These are phyloP conservation scores for Pipistrellus kuhlii DNA, from an alignment of 2,797 vertebrate genomes.

Conservation along the genomic window DNA sequence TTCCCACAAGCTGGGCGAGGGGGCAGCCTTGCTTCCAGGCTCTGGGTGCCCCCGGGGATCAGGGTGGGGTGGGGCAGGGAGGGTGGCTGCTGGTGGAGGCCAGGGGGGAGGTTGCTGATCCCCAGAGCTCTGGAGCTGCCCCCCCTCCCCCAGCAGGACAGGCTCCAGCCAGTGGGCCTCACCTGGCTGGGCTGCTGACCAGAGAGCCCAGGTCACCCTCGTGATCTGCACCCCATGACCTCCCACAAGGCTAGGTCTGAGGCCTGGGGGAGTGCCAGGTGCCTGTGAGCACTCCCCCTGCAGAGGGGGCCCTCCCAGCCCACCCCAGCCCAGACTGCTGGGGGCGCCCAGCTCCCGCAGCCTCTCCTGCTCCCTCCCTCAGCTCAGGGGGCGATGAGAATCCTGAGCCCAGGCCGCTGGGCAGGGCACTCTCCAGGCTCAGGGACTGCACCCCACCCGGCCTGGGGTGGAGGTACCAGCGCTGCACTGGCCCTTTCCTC, in stretches of 20 bases:
- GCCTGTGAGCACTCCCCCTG: background rate
- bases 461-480: rapidly evolving
- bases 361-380: background rate
- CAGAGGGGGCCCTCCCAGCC: background rate
- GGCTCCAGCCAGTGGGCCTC: background rate
- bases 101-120: background rate
- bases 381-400: background rate
- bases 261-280: background rate
- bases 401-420: background rate
- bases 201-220: background rate
- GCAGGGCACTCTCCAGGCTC: background rate
- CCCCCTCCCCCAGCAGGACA: background rate
- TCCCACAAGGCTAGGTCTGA: background rate
- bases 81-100: background rate
- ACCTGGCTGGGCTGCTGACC: background rate
- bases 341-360: background rate
- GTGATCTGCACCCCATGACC: background rate
- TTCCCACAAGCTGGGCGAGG: background rate
- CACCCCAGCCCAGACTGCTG: background rate
- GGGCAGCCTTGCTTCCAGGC: no score
- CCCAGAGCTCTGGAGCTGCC: background rate
- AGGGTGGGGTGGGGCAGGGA: background rate
- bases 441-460: background rate
- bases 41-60: background rate
- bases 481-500: no score